phyloP scores from a whole-genome alignment of 1,140 invertebrate species.

The Kradibia gibbosae region DNA sequence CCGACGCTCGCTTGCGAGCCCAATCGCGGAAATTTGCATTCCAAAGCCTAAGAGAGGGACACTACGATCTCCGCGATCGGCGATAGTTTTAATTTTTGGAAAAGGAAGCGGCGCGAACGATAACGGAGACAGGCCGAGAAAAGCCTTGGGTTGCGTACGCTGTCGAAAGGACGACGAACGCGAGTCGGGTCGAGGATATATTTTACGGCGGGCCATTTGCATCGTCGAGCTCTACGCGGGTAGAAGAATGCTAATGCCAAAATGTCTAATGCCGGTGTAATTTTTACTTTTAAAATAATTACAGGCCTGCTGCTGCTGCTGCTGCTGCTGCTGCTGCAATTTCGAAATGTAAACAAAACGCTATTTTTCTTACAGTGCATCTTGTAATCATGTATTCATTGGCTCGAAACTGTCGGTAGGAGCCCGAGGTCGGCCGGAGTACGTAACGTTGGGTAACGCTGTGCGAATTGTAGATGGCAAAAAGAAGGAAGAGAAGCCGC shows the following conservation, averaged over 20 bases:
- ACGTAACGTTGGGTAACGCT: too few relatives aligned
- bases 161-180: background rate
- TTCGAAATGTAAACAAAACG: background rate
- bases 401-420: too few relatives aligned
- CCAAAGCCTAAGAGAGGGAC: conserved; percentile 36
- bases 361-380: background rate
- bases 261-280: background rate
- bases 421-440: too few relatives aligned
- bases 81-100: background rate
- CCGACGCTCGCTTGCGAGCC: background rate
- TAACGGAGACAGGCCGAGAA: background rate
- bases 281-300: background rate
- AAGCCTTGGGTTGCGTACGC: too few relatives aligned
- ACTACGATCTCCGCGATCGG: conserved; percentile 12
- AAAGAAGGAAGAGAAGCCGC: too few relatives aligned
- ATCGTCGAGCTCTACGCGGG: background rate
- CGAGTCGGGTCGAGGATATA: background rate
- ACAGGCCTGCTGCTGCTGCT: background rate
- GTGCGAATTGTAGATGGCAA: too few relatives aligned
- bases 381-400: too few relatives aligned
- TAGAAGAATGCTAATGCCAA: background rate
- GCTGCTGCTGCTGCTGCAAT: too few relatives aligned
- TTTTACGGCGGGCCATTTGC: background rate
- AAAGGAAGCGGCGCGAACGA: background rate
- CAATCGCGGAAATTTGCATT: conserved; percentile 36